Evolutionary conservation across 2,888 invertebrate species (phyloP).

Genomic region (Ischnus inquisitorius): DNA sequence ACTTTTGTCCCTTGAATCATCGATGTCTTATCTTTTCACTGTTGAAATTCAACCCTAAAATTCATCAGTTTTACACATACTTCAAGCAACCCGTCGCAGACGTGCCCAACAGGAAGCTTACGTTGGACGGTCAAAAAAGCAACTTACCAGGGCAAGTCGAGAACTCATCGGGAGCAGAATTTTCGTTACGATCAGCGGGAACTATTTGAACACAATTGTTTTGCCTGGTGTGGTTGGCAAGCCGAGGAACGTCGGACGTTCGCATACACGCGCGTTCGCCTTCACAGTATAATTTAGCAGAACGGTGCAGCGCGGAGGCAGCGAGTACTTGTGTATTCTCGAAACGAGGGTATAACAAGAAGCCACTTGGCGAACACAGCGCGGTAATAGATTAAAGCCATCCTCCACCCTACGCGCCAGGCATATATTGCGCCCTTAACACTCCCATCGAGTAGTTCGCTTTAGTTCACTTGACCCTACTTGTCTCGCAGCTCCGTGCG

Average conservation of each 20-base stretch:
- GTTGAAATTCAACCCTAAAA: too few relatives aligned
- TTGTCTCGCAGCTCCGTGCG: constrained; percentile 76
- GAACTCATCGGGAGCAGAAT: too few relatives aligned
- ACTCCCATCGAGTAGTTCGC: constrained; percentile 79
- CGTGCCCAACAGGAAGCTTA: too few relatives aligned
- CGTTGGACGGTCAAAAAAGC: too few relatives aligned
- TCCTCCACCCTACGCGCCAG: constrained; percentile 77
- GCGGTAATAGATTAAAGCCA: constrained; percentile 84
- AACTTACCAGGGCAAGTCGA: too few relatives aligned
- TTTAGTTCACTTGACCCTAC: constrained; percentile 84
- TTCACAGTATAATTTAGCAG: not conserved
- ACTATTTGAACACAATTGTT: constrained; percentile 47
- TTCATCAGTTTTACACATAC: too few relatives aligned
- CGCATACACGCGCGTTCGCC: not conserved
- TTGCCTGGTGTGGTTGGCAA: constrained; percentile 29
- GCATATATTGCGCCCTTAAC: constrained; percentile 83
- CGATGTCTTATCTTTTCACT: too few relatives aligned
- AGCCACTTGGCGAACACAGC: constrained; percentile 81
- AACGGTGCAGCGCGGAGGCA: constrained; percentile 17
- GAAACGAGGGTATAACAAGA: constrained; percentile 83
- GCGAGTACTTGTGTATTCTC: constrained; percentile 67
- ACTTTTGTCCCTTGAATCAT: too few relatives aligned
- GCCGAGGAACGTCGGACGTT: constrained; percentile 29
- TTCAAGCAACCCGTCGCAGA: too few relatives aligned
- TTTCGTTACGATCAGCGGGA: constrained; percentile 23